Evolutionary conservation across 2,797 vertebrate species (phyloP), one percentile per base, ranked within the genome.

Genomic region (Sternarchorhynchus goeldii): DNA sequence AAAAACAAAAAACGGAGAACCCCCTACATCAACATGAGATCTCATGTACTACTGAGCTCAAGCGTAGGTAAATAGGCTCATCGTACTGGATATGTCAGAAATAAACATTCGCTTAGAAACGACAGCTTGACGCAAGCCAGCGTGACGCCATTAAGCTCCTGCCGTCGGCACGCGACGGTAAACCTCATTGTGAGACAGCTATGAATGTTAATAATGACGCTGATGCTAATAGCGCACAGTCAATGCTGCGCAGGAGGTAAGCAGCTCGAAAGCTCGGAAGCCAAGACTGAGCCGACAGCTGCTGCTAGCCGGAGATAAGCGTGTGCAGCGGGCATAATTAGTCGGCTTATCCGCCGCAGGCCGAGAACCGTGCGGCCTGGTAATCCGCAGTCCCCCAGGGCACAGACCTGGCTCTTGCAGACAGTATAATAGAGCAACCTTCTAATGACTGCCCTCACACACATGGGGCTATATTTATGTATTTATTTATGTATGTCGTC

Each of bases 321-420:
- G 21, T 70, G 65, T 62, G 57, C 66, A 6, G 59, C 14, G 5
- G 20, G 58, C 17, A 78, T 71, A 71, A 75, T 82, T 75, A 82
- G 53, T 56, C 25, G 66, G 55, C 7, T 69, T 21, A 14, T 29
- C 55, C 36, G 60, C 72, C 65, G 18, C 65, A 72, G 70, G 75
- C 45, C 41, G 57, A 72, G 76, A 72, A 78, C 53, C 16, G 59
- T 41, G 59, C 5, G 31, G 32, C 29, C 8, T 64, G 63, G 53
- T 79, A 67, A 79, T 69, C 65, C 50, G 36, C 32, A 50, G 57
- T 63, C 69, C 70, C 59, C 32, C 4, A 58, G 41, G 55, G 29
- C 71, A 45, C 53, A 58, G 50, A 80, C 56, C 36, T 66, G 31
- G 18, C 31, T 50, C 50, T 20, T 17, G 16, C 20, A 20, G 53